phyloP scores from a whole-genome alignment of 2,113 vertebrate species.

The Cinclus cinclus region DNA sequence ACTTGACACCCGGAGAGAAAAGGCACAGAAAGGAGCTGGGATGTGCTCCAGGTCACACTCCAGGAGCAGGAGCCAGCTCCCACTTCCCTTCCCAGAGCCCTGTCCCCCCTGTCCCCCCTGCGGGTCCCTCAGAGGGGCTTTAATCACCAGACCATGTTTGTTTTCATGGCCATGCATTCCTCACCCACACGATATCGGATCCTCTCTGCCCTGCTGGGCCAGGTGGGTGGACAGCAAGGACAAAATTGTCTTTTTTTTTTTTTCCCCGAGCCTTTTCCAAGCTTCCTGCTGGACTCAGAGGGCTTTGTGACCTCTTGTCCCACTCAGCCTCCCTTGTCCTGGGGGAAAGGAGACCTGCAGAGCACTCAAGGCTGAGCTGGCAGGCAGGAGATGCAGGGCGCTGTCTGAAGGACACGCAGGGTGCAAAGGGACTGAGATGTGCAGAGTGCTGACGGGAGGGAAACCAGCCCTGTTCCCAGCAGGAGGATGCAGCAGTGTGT shows the following conservation, averaged over 20 bases:
- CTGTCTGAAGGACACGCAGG: neutral
- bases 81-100: slow-evolving; percentile 55
- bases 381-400: neutral
- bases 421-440: neutral
- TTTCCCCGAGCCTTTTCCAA: neutral
- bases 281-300: neutral
- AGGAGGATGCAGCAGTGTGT: neutral
- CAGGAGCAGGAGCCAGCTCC: slow-evolving; percentile 59
- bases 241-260: neutral
- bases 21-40: slow-evolving; percentile 17
- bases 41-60: slow-evolving; percentile 44
- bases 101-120: neutral
- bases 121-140: neutral
- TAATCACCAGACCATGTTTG: slow-evolving; percentile 37
- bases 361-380: neutral
- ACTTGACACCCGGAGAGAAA: neutral
- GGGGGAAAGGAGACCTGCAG: neutral
- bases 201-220: neutral
- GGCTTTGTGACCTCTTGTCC: neutral
- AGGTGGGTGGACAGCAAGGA: neutral
- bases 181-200: neutral
- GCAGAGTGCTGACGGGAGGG: neutral
- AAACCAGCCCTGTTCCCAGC: neutral
- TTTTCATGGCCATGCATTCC: neutral
- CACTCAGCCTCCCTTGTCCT: neutral